These are phyloP conservation scores for Okapia johnstoni DNA, from an alignment of 2,113 vertebrate genomes.

Conservation along the genomic window DNA sequence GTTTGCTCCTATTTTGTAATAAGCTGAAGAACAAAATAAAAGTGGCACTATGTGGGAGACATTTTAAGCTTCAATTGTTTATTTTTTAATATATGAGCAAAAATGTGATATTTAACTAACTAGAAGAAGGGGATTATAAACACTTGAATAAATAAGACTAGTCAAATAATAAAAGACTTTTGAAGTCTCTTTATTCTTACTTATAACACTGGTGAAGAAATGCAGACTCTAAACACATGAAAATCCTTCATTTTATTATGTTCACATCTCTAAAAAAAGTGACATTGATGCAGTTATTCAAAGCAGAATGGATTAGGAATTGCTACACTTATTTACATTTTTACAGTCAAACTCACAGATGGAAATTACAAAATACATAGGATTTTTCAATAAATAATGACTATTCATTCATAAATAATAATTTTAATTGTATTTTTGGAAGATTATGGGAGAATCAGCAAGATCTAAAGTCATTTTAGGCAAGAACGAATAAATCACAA, in stretches of 20 bases:
- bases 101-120: slow-evolving; percentile 6
- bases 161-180: slow-evolving; percentile 59
- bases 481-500: background rate
- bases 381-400: slow-evolving; percentile 13
- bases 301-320: background rate
- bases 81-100: slow-evolving; percentile 10
- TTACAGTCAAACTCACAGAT: slow-evolving; percentile 6
- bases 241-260: background rate
- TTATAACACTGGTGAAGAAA: background rate
- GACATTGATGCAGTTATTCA: background rate
- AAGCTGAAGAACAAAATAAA: background rate
- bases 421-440: slow-evolving; percentile 39
- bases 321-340: slow-evolving; percentile 13
- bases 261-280: background rate
- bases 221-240: background rate
- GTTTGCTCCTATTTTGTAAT: background rate
- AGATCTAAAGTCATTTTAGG: slow-evolving; percentile 51
- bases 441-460: slow-evolving; percentile 13
- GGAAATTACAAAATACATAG: background rate
- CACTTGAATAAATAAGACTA: slow-evolving; percentile 56
- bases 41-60: background rate
- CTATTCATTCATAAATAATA: background rate
- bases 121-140: slow-evolving; percentile 45
- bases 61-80: background rate
- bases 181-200: slow-evolving; percentile 35